These are phyloP conservation scores for Melanaphis sacchari DNA, from an alignment of 1,140 invertebrate species.

Conservation along the genomic window DNA sequence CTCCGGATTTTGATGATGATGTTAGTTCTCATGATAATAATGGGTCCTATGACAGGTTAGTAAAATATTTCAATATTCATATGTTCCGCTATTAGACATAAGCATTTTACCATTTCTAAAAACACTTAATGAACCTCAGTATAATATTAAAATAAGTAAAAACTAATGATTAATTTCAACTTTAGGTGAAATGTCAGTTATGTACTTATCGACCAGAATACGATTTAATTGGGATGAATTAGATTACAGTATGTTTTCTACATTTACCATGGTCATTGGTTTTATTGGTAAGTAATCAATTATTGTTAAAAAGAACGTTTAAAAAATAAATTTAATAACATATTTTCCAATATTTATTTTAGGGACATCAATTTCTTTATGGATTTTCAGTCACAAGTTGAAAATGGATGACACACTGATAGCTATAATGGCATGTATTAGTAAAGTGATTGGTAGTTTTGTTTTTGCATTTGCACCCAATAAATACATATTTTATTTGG, in stretches of 20 bases:
- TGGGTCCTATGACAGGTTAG: conserved; percentile 82
- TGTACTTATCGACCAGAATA: conserved; percentile 80
- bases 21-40: conserved; percentile 81
- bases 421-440: conserved; percentile 78
- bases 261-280: conserved; percentile 80
- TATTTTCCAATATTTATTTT: conserved; percentile 62
- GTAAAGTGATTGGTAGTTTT: conserved; percentile 79
- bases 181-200: conserved; percentile 81
- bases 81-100: neutral
- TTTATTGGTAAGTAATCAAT: conserved; percentile 72
- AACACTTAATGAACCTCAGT: neutral
- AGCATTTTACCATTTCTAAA: neutral
- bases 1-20: conserved; percentile 77
- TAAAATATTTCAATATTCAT: neutral
- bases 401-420: conserved; percentile 82
- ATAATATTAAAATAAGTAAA: neutral
- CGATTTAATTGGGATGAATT: conserved; percentile 86
- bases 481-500: conserved; percentile 80
- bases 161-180: neutral
- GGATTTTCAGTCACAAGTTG: conserved; percentile 78
- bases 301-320: neutral
- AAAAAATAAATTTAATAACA: neutral
- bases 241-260: conserved; percentile 82
- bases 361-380: conserved; percentile 79
- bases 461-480: conserved; percentile 80